Evolutionary conservation across 2,113 vertebrate genomes (phyloP).

Genomic region (Columbina picui): DNA sequence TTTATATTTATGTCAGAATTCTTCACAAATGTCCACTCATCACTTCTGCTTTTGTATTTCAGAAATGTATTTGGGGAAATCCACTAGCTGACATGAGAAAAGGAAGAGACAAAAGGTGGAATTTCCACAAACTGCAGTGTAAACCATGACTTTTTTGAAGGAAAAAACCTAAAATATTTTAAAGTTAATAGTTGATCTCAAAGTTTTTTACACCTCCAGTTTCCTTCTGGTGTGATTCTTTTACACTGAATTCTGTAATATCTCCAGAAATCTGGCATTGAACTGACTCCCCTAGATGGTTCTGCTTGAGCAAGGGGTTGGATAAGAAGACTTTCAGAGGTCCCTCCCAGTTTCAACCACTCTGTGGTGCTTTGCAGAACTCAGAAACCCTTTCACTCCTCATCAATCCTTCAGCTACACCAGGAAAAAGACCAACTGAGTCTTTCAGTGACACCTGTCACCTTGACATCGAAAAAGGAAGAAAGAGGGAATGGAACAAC

Average conservation of each 20-base stretch:
- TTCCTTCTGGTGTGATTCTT: neutral
- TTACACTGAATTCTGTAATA: neutral
- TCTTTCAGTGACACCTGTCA: neutral
- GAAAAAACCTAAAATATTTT: neutral
- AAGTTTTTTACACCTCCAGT: neutral
- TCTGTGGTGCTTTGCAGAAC: neutral
- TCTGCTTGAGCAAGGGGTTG: neutral
- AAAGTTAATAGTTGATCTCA: neutral
- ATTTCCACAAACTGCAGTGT: neutral
- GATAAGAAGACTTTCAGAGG: neutral
- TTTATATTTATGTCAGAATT: neutral
- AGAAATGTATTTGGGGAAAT: slow-evolving; percentile 20
- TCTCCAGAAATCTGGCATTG: neutral
- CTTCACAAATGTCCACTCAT: neutral
- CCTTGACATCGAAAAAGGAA: neutral
- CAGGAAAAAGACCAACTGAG: neutral
- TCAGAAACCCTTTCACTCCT: neutral
- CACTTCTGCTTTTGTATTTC: slow-evolving; percentile 43
- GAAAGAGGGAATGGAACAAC: neutral
- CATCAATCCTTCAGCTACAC: neutral
- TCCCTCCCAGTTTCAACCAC: neutral
- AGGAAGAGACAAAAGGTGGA: slow-evolving; percentile 12
- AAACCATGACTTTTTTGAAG: neutral
- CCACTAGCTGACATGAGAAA: neutral
- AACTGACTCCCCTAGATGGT: neutral